phyloP scores from a whole-genome alignment of 2,113 vertebrate species.

The Ammodytes dubius region DNA sequence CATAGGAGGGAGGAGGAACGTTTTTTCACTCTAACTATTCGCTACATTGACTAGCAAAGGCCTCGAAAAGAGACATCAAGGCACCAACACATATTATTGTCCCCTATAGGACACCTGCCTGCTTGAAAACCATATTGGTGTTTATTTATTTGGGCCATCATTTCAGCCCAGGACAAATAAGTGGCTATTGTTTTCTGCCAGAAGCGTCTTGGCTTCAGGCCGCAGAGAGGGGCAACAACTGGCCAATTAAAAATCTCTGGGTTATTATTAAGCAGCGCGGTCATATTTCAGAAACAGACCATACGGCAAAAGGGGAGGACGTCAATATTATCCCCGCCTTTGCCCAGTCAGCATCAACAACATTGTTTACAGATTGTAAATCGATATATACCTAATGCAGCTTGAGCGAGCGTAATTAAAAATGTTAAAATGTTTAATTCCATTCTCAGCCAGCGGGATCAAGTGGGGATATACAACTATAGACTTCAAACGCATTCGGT shows the following conservation, averaged over 20 bases:
- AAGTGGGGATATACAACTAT: conserved; percentile 40
- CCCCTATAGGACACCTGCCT: conserved; percentile 34
- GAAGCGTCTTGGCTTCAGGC: conserved; percentile 30
- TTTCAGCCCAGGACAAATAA: conserved; percentile 25
- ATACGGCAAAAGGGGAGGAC: conserved; percentile 35
- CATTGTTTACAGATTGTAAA: conserved; percentile 75
- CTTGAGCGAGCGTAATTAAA: conserved; percentile 74
- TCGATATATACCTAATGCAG: conserved; percentile 75
- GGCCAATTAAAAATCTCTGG: conserved; percentile 62
- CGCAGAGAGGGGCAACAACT: conserved; percentile 43
- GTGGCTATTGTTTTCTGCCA: conserved; percentile 38
- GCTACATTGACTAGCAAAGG: conserved; percentile 2
- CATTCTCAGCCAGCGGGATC: conserved; percentile 47
- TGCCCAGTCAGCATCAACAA: conserved; percentile 68
- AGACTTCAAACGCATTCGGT: conserved; percentile 40
- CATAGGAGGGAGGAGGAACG: not conserved
- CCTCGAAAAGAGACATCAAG: conserved; percentile 47
- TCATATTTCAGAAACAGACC: conserved; percentile 58
- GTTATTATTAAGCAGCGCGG: conserved; percentile 53
- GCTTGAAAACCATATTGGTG: conserved; percentile 31
- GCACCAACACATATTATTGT: conserved; percentile 10
- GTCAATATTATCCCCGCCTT: conserved; percentile 66
- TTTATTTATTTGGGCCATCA: conserved; percentile 38
- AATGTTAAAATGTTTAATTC: conserved; percentile 73
- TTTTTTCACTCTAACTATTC: conserved; percentile 30